phyloP scores from a whole-genome alignment of 2,888 invertebrate genomes.

The Zaprionus obscuricornis region DNA sequence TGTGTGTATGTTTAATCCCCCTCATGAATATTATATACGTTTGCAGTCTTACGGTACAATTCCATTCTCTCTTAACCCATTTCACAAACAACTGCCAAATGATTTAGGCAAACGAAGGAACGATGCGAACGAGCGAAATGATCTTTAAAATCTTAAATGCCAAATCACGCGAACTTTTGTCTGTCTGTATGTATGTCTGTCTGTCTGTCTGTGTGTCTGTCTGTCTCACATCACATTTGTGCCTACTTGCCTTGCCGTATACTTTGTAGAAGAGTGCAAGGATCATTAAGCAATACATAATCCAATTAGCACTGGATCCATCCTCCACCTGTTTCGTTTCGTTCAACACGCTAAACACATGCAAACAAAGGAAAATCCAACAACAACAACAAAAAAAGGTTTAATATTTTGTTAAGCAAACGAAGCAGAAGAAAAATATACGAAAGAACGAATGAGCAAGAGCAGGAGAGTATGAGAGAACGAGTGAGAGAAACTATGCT shows the following conservation, averaged over 20 bases:
- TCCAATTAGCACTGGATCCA: constrained; percentile 72
- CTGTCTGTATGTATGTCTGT: neutral
- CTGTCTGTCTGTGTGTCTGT: no score
- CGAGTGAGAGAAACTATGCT: no score
- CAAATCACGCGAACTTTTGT: constrained; percentile 49
- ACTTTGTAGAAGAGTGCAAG: no score
- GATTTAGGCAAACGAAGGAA: constrained; percentile 24
- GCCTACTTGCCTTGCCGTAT: no score
- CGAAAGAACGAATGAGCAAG: no score
- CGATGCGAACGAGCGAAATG: no score
- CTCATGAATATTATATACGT: no score
- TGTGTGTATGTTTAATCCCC: no score
- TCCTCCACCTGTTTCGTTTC: constrained; percentile 69
- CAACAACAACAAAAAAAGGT: constrained; percentile 41
- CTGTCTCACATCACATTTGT: no score
- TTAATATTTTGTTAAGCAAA: constrained; percentile 69
- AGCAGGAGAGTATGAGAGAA: no score
- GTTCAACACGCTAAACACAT: constrained; percentile 53
- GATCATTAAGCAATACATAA: constrained; percentile 74
- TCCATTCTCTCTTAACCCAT: constrained; percentile 29
- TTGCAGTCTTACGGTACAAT: neutral
- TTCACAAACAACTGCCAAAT: constrained; percentile 46
- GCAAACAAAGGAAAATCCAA: constrained; percentile 49
- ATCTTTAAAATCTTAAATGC: constrained; percentile 41
- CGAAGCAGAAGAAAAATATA: constrained; percentile 61